These are phyloP conservation scores for Lymantria dispar DNA, from an alignment of 2,888 invertebrate genomes.

Conservation along the genomic window DNA sequence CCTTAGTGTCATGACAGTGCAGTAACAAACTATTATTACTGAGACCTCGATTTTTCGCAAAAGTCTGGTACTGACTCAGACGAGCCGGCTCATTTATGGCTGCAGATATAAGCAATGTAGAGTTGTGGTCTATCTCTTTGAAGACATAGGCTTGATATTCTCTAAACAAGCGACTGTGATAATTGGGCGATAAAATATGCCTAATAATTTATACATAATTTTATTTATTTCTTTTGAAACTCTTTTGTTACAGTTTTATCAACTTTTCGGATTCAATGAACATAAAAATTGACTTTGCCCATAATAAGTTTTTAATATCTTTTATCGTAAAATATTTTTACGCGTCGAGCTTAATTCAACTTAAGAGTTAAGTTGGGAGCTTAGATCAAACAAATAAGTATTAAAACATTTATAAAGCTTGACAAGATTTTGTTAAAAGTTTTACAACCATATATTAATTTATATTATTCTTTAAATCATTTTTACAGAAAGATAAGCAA, in stretches of 20 bases:
- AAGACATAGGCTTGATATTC: too few relatives aligned
- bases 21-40: too few relatives aligned
- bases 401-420: background rate
- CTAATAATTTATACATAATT: conserved; percentile 1
- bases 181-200: too few relatives aligned
- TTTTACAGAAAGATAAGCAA: too few relatives aligned
- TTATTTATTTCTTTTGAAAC: conserved; percentile 5
- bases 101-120: too few relatives aligned
- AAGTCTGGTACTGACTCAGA: too few relatives aligned
- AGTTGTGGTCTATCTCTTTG: too few relatives aligned
- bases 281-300: conserved; percentile 23
- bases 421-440: background rate
- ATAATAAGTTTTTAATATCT: conserved; percentile 41
- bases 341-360: conserved; percentile 32
- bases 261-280: conserved; percentile 11
- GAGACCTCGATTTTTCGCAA: too few relatives aligned
- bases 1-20: too few relatives aligned
- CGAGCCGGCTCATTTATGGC: too few relatives aligned
- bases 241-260: conserved; percentile 3
- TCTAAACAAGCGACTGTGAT: too few relatives aligned
- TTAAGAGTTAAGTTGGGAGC: conserved; percentile 11
- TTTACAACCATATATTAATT: background rate
- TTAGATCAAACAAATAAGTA: conserved; percentile 9
- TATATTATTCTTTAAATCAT: too few relatives aligned
- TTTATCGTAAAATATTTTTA: conserved; percentile 42